These are phyloP conservation scores for Hydrozoanthus tunicans DNA, from an alignment of 64 coral and sea anemone species.

Conservation along the genomic window DNA sequence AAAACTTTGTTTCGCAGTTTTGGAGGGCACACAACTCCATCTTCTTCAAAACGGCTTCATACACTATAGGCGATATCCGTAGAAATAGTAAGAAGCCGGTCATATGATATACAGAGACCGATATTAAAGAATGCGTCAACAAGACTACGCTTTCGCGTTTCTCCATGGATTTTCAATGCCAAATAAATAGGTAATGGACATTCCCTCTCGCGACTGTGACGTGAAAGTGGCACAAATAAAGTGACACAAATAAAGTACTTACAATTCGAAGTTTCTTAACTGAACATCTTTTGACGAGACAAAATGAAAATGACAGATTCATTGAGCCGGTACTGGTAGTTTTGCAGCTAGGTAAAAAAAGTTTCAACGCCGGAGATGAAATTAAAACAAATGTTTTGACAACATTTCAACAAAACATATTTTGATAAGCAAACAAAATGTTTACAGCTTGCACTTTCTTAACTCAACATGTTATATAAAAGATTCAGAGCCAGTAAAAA, in stretches of 20 bases:
- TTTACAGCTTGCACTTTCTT: too few species aligned
- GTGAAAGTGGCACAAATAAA: neutral
- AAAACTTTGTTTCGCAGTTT: neutral
- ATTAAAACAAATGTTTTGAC: too few species aligned
- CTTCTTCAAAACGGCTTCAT: slow-evolving; percentile 11
- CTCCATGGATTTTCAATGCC: slow-evolving; percentile 4
- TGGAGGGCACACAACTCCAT: slow-evolving; percentile 15
- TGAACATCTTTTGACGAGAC: too few species aligned
- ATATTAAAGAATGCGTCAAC: slow-evolving; percentile 19
- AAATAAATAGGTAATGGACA: neutral
- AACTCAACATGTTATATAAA: too few species aligned
- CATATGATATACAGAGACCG: slow-evolving; percentile 16
- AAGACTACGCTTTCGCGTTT: slow-evolving; percentile 36
- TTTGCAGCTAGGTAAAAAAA: too few species aligned
- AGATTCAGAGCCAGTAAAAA: too few species aligned
- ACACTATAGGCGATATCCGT: slow-evolving; percentile 22
- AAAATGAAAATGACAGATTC: neutral
- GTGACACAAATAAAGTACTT: too few species aligned
- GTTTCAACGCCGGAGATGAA: too few species aligned
- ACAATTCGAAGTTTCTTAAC: too few species aligned
- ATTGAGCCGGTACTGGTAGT: slow-evolving; percentile 5
- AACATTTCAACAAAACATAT: neutral
- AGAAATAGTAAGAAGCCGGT: slow-evolving; percentile 15
- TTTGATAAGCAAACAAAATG: neutral
- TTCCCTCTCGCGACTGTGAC: neutral